phyloP scores from a whole-genome alignment of 2,888 invertebrate species.

The Keiferia lycopersicella region DNA sequence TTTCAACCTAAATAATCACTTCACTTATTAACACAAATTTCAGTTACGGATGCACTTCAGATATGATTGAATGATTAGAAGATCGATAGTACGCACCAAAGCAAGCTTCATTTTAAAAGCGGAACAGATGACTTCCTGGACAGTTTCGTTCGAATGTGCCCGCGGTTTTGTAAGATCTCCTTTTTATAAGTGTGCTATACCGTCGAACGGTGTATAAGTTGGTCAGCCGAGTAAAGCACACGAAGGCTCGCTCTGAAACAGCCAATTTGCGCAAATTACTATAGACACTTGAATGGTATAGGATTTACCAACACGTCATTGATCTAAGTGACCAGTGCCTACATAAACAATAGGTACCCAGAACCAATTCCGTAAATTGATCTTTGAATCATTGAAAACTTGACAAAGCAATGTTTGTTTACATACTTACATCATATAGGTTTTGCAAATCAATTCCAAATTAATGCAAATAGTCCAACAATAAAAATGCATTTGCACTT shows the following conservation, averaged over 20 bases:
- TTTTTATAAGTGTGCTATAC: conserved; percentile 71
- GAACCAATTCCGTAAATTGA: conserved; percentile 36
- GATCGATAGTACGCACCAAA: conserved; percentile 49
- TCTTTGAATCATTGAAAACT: conserved; percentile 19
- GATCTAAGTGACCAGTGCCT: conserved; percentile 33
- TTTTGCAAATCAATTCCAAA: neutral
- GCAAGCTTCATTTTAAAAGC: conserved; percentile 60
- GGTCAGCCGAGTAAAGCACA: conserved; percentile 51
- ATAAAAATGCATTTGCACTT: neutral
- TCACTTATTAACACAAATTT: neutral
- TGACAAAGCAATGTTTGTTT: neutral
- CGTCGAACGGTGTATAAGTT: conserved; percentile 54
- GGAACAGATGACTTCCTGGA: conserved; percentile 71
- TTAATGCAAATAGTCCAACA: neutral
- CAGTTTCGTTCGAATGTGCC: conserved; percentile 73
- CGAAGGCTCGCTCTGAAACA: conserved; percentile 62
- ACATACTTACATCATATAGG: conserved; percentile 3
- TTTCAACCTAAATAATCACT: neutral
- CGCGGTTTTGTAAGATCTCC: conserved; percentile 76
- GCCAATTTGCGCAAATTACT: conserved; percentile 66
- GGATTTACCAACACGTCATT: conserved; percentile 57
- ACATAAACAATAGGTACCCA: conserved; percentile 37
- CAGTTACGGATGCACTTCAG: too few relatives aligned
- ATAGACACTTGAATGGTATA: conserved; percentile 67
- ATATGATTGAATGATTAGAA: neutral